A percentile compares a stretch with the other conserved stretches of the same genome.
phyloP scores from a whole-genome alignment of 2,888 invertebrate species.

The Prosapia bicincta region DNA sequence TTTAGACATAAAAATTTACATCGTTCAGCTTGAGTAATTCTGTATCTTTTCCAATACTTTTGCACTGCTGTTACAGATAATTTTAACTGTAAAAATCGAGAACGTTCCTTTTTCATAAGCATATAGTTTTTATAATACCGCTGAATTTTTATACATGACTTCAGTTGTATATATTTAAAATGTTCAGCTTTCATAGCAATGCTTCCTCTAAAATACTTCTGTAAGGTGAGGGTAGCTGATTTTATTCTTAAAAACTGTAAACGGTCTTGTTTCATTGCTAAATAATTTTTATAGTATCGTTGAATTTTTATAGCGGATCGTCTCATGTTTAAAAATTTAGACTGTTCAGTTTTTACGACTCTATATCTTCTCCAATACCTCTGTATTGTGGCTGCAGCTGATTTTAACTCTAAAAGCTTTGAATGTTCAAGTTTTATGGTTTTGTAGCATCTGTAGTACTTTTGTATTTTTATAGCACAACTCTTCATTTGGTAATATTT shows the following conservation, averaged over 20 bases:
- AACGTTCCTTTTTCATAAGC: not conserved
- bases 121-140: not conserved
- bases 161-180: not conserved
- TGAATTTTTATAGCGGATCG: not conserved
- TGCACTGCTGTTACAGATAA: conserved; percentile 46
- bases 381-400: conserved; percentile 18
- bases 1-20: not conserved
- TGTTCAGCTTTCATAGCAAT: conserved; percentile 40
- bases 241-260: conserved; percentile 39
- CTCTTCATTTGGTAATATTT: not conserved
- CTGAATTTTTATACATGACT: conserved; percentile 1
- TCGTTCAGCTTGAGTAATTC: not conserved
- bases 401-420: not conserved
- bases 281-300: not conserved
- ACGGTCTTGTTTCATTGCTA: conserved; percentile 24
- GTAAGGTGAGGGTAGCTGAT: conserved; percentile 44
- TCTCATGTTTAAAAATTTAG: not conserved
- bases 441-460: not conserved
- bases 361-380: conserved; percentile 32
- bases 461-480: not conserved
- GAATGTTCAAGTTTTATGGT: not conserved
- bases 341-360: conserved; percentile 42
- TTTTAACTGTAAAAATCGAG: not conserved
- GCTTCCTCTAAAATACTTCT: conserved; percentile 47
- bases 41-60: conserved; percentile 40